phyloP scores from a whole-genome alignment of 2,888 invertebrate species.

The Cephus rjabovi region DNA sequence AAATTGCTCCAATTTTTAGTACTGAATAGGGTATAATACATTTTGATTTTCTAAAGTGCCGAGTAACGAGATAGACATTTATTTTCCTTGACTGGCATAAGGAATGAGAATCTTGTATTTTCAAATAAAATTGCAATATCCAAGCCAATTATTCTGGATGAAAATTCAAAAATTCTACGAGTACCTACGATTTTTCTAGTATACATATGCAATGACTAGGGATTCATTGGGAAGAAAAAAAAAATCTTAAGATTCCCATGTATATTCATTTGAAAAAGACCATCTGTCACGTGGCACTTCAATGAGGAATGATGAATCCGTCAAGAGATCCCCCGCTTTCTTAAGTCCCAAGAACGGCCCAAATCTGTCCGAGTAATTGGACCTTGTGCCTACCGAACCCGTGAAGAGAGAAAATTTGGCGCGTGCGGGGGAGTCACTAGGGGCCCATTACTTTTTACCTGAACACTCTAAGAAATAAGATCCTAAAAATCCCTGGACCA shows the following conservation, averaged over 20 bases:
- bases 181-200: too few species aligned
- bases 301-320: slow-evolving; percentile 35
- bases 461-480: not conserved
- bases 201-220: too few species aligned
- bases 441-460: slow-evolving; percentile 12
- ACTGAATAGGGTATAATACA: too few species aligned
- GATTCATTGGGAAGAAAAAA: not conserved
- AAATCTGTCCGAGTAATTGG: slow-evolving; percentile 51
- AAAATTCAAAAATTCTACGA: too few species aligned
- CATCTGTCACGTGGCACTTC: slow-evolving; percentile 14
- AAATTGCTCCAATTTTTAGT: too few species aligned
- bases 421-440: slow-evolving; percentile 31
- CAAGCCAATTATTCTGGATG: too few species aligned
- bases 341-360: slow-evolving; percentile 9
- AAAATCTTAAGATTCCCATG: not conserved
- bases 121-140: too few species aligned
- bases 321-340: slow-evolving; percentile 28
- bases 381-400: slow-evolving; percentile 24
- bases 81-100: too few species aligned
- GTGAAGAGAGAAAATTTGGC: slow-evolving; percentile 12
- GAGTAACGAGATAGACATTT: too few species aligned
- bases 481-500: too few species aligned
- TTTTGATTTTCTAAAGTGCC: too few species aligned
- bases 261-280: not conserved
- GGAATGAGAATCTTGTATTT: too few species aligned